These are phyloP conservation scores for Aegypius monachus DNA, from an alignment of 2,113 vertebrate species.

Conservation along the genomic window DNA sequence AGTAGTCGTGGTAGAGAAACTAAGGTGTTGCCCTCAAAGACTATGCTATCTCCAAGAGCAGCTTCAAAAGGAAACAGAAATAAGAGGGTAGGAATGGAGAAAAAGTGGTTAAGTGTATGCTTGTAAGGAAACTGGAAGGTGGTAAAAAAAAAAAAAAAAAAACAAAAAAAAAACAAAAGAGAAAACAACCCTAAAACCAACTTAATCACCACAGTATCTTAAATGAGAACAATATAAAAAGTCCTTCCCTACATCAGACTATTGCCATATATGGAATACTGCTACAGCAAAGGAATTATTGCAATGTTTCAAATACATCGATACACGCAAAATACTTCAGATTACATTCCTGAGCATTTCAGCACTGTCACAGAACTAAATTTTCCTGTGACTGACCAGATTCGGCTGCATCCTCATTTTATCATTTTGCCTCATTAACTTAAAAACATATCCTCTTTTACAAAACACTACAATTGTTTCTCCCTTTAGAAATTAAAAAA, in stretches of 20 bases:
- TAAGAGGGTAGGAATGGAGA: conserved; percentile 59
- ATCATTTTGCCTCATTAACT: background rate
- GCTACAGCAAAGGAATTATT: background rate
- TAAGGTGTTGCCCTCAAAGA: conserved; percentile 68
- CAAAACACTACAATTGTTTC: background rate
- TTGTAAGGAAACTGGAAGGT: conserved; percentile 54
- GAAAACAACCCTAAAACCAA: conserved; percentile 14
- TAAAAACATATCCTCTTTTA: background rate
- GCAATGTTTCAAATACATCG: background rate
- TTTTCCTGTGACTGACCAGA: background rate
- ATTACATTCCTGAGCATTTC: background rate
- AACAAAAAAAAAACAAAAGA: background rate
- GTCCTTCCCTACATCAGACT: background rate
- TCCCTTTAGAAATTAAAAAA: background rate
- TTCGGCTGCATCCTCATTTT: background rate
- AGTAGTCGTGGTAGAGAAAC: conserved; percentile 65
- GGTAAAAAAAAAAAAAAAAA: background rate
- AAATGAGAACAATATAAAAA: background rate
- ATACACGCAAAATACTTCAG: background rate
- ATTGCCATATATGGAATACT: background rate
- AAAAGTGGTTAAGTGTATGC: conserved; percentile 58
- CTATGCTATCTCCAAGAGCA: conserved; percentile 60
- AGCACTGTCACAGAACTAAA: background rate
- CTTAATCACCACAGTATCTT: background rate
- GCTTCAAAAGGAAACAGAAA: conserved; percentile 65